Percentiles rank a stretch among this genome's conserved stretches.
Evolutionary conservation across 2,888 invertebrate species (phyloP).

Genomic region (Megastigmus dorsalis): DNA sequence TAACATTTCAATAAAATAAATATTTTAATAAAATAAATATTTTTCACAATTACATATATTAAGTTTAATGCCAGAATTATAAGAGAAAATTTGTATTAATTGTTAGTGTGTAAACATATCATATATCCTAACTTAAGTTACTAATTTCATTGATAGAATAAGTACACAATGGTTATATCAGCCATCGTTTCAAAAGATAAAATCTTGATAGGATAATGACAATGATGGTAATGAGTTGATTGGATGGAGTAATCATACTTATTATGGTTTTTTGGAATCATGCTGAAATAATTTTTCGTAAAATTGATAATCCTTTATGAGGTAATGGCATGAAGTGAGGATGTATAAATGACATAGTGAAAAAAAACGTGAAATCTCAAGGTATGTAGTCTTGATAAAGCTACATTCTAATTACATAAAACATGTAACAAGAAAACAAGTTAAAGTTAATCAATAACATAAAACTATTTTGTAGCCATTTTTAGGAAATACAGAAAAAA

Average conservation of each 20-base stretch:
- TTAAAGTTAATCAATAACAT: slow-evolving; percentile 42
- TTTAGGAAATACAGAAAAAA: slow-evolving; percentile 45
- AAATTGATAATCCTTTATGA: slow-evolving; percentile 11
- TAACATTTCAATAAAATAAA: no score
- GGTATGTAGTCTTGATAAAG: slow-evolving; percentile 52
- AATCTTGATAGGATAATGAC: slow-evolving; percentile 24
- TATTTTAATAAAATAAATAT: no score
- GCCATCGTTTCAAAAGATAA: slow-evolving; percentile 4
- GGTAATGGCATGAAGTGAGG: slow-evolving; percentile 40
- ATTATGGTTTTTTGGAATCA: slow-evolving; percentile 45
- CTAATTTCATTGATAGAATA: not conserved
- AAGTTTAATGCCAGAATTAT: no score
- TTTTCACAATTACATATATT: no score
- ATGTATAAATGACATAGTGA: slow-evolving; percentile 46
- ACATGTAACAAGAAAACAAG: slow-evolving; percentile 61
- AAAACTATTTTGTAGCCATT: slow-evolving; percentile 14
- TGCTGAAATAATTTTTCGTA: slow-evolving; percentile 37
- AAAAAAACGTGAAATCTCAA: slow-evolving; percentile 16
- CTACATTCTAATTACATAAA: slow-evolving; percentile 69
- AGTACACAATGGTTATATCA: not conserved
- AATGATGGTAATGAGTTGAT: slow-evolving; percentile 30
- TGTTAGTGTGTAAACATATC: no score
- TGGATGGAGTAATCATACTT: slow-evolving; percentile 35
- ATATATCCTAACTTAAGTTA: not conserved
- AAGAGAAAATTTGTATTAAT: no score